Evolutionary conservation across 2,888 invertebrate genomes (phyloP).

Genomic region (Heliconius hortense): DNA sequence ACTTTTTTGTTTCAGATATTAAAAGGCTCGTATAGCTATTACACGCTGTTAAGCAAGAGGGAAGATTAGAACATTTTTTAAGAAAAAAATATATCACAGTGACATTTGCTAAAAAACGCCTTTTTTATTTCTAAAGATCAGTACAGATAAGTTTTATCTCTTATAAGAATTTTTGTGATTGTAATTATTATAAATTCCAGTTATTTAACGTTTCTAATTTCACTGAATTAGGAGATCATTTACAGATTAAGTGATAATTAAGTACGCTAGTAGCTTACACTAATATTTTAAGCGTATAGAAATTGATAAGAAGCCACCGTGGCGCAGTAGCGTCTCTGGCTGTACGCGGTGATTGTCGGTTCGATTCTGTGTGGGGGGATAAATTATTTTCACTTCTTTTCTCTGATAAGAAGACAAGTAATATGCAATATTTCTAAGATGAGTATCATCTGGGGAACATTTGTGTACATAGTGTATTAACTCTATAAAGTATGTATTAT

Average conservation of each 20-base stretch:
- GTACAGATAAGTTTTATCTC: no score
- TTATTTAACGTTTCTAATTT: no score
- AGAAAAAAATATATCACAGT: background rate
- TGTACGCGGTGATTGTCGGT: background rate
- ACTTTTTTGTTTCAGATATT: slow-evolving; percentile 58
- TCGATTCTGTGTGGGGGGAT: background rate
- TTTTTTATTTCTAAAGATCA: no score
- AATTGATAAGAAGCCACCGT: background rate
- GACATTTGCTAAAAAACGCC: background rate
- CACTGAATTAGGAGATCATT: background rate
- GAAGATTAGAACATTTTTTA: slow-evolving; percentile 45
- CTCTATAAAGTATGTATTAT: no score
- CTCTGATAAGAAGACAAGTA: background rate
- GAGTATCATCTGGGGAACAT: no score
- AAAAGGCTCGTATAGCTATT: slow-evolving; percentile 68
- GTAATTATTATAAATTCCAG: no score
- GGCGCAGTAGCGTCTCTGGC: background rate
- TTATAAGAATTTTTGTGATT: no score
- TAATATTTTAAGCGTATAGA: background rate
- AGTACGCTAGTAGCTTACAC: background rate
- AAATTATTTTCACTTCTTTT: background rate
- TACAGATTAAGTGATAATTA: background rate
- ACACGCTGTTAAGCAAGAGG: slow-evolving; percentile 59
- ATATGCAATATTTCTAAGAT: background rate
- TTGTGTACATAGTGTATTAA: background rate